Evolutionary conservation across 37 sponge, comb jelly and placozoan genomes (phyloP).

Genomic region (Haliclona indistincta): DNA sequence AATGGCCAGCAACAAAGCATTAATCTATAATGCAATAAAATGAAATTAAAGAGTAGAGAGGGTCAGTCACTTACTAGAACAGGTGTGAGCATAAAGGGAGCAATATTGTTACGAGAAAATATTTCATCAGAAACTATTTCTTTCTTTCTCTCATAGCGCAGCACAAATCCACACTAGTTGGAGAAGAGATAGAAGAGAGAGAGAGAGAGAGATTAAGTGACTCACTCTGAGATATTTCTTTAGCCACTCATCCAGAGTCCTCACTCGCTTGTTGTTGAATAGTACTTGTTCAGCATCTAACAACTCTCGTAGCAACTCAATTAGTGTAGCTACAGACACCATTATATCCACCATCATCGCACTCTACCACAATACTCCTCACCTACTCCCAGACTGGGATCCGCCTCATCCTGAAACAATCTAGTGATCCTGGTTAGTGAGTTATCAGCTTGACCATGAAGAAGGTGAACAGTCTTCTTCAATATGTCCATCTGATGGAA

Average conservation of each 20-base stretch:
- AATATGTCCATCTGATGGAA: constrained; percentile 59
- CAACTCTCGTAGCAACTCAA: constrained; percentile 66
- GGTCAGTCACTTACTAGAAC: constrained; percentile 48
- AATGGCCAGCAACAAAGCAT: constrained; percentile 54
- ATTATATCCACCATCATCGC: neutral
- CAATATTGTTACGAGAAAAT: constrained; percentile 1
- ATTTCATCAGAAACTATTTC: constrained; percentile 60
- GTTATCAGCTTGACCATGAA: constrained; percentile 76
- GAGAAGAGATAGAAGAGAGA: too few relatives aligned
- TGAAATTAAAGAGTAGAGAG: neutral
- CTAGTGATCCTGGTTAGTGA: constrained; percentile 77
- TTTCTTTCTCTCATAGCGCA: constrained; percentile 69
- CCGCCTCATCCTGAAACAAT: constrained; percentile 50
- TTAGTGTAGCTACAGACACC: constrained; percentile 45
- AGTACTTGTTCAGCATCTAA: constrained; percentile 63
- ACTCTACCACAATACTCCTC: neutral
- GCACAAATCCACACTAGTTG: constrained; percentile 54
- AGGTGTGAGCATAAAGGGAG: constrained; percentile 53
- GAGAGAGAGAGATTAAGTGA: too few relatives aligned
- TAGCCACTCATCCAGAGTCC: constrained; percentile 65
- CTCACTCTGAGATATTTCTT: constrained; percentile 64
- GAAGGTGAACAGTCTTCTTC: constrained; percentile 44
- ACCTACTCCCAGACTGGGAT: constrained; percentile 67
- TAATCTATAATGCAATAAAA: constrained; percentile 22
- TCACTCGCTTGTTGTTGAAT: constrained; percentile 60